These are phyloP conservation scores for Nezara viridula DNA, from an alignment of 2,888 invertebrate species.

Conservation along the genomic window DNA sequence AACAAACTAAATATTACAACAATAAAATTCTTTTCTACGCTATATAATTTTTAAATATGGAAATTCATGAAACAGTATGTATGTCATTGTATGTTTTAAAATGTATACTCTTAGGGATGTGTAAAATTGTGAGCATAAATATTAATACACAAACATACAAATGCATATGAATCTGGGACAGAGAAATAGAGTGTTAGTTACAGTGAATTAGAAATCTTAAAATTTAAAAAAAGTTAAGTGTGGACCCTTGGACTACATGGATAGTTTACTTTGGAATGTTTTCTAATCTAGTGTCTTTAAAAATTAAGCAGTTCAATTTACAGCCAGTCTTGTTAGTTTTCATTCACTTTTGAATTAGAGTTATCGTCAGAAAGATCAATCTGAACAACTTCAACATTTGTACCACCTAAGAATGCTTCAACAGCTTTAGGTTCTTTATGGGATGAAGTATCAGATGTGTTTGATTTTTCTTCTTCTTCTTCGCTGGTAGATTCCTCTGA, in stretches of 20 bases:
- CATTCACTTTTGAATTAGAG: slow-evolving; percentile 49
- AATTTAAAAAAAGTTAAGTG: background rate
- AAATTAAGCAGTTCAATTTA: slow-evolving; percentile 55
- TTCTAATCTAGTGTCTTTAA: slow-evolving; percentile 51
- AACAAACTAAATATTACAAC: slow-evolving; percentile 27
- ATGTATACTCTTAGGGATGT: background rate
- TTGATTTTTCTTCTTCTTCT: slow-evolving; percentile 56
- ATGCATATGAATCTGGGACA: background rate
- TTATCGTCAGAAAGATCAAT: slow-evolving; percentile 62
- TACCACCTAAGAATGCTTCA: slow-evolving; percentile 61
- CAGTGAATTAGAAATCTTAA: slow-evolving; percentile 39
- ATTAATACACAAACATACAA: background rate
- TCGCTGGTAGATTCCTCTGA: slow-evolving; percentile 64
- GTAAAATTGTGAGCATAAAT: background rate
- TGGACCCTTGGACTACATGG: slow-evolving; percentile 40
- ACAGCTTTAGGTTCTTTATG: slow-evolving; percentile 61
- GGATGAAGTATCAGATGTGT: slow-evolving; percentile 46
- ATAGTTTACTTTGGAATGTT: slow-evolving; percentile 56
- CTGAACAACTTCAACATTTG: slow-evolving; percentile 63
- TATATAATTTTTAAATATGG: slow-evolving; percentile 6
- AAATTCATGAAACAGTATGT: background rate
- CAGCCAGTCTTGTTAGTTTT: slow-evolving; percentile 60
- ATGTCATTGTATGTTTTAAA: background rate
- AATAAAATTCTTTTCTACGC: slow-evolving; percentile 11
- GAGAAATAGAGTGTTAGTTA: background rate